Conservation (phyloP, 2,113 vertebrate species). For the Sitta europaea region DNA sequence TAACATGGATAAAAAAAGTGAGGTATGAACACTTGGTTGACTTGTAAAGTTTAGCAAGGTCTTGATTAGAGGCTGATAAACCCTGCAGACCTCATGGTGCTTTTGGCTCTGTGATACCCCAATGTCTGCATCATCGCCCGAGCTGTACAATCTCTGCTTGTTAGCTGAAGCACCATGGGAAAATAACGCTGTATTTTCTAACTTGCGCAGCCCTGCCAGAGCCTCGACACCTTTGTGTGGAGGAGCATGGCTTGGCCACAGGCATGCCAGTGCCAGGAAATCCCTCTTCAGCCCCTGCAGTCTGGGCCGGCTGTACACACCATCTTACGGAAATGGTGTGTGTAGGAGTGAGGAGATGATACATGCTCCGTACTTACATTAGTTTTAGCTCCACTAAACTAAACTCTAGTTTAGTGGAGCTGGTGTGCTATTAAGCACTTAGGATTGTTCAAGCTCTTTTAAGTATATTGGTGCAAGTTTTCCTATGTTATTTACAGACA, state of each 20-base stretch:
- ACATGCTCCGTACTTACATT: accelerated
- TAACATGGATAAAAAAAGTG: background rate
- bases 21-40: background rate
- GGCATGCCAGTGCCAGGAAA: background rate
- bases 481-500: background rate
- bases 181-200: background rate
- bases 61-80: background rate
- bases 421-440: background rate
- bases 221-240: background rate
- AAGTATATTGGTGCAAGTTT: background rate
- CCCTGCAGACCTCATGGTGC: background rate
- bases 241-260: background rate
- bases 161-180: background rate
- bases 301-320: accelerated
- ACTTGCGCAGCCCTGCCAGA: background rate
- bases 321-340: background rate
- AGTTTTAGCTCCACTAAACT: background rate
- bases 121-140: accelerated
- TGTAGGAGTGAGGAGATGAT: background rate
- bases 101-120: background rate
- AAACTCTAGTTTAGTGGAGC: too few relatives aligned
- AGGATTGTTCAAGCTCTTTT: background rate
- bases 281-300: background rate
- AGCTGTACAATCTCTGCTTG: background rate
- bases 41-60: background rate